A percentile compares a stretch with the other conserved stretches of the same genome.
Conservation (phyloP, 1,140 invertebrate genomes). For the Caerostris extrusa region DNA sequence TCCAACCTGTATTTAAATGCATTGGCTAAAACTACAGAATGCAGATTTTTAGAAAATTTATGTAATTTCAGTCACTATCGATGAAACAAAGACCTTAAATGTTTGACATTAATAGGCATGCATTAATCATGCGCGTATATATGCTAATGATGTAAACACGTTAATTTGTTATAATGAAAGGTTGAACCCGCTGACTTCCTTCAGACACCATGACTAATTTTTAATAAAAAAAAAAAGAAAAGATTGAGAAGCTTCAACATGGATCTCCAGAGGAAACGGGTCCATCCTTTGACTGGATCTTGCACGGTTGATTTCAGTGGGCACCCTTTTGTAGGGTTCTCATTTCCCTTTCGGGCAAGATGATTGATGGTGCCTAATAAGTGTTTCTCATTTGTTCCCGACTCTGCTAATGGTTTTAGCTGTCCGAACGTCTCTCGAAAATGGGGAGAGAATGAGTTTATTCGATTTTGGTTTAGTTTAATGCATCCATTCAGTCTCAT, state of each 20-base stretch:
- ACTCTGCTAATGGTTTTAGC: conserved; percentile 61
- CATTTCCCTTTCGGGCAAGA: conserved; percentile 14
- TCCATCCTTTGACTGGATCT: background rate
- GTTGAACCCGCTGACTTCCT: background rate
- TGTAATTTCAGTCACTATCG: too few relatives aligned
- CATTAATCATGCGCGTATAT: too few relatives aligned
- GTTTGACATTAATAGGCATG: too few relatives aligned
- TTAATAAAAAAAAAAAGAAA: too few relatives aligned
- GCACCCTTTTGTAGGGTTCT: background rate
- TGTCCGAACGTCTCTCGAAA: background rate
- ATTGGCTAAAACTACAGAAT: too few relatives aligned
- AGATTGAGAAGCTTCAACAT: too few relatives aligned
- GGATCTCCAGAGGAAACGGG: background rate
- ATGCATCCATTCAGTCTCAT: too few relatives aligned
- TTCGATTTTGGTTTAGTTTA: too few relatives aligned
- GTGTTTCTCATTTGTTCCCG: conserved; percentile 69
- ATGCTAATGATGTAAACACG: too few relatives aligned
- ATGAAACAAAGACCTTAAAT: too few relatives aligned
- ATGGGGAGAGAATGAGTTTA: background rate
- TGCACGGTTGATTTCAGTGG: background rate
- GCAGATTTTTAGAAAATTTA: too few relatives aligned
- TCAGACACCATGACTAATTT: background rate
- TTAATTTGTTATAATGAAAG: background rate
- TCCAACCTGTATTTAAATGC: too few relatives aligned
- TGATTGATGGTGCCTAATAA: conserved; percentile 69